These are phyloP conservation scores for Canis aureus DNA, from an alignment of 2,113 vertebrate genomes.

Conservation along the genomic window DNA sequence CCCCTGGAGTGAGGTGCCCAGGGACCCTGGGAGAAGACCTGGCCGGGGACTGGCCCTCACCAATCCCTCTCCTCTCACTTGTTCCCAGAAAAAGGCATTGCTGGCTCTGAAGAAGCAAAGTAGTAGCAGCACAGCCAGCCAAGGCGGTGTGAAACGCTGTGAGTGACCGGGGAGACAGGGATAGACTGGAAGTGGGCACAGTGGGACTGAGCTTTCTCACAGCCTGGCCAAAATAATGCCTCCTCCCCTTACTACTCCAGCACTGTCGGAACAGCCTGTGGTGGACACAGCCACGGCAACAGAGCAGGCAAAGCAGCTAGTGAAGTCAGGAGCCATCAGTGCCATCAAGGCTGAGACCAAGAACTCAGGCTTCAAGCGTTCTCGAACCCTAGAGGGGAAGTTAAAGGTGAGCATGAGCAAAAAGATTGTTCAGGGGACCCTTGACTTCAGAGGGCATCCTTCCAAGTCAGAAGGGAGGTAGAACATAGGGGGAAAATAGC, in stretches of 20 bases:
- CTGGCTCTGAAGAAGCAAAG: constrained; percentile 95
- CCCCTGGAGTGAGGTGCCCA: neutral
- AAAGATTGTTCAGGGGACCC: neutral
- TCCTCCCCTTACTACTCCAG: constrained; percentile 78
- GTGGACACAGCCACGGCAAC: constrained; percentile 95
- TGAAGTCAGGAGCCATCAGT: constrained; percentile 96
- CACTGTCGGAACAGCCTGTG: constrained; percentile 94
- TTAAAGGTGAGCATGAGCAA: constrained; percentile 88
- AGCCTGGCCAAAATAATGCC: neutral
- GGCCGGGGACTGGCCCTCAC: neutral
- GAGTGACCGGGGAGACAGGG: constrained; percentile 72
- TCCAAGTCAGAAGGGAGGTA: neutral
- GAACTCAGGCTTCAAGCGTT: constrained; percentile 96
- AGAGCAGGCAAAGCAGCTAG: constrained; percentile 96
- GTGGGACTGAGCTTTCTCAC: neutral
- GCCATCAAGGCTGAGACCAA: constrained; percentile 97
- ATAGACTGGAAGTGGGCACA: neutral
- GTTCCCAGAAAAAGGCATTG: constrained; percentile 93
- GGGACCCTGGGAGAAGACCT: neutral
- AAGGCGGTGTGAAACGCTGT: constrained; percentile 95
- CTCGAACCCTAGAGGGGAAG: constrained; percentile 94
- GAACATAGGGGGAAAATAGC: neutral
- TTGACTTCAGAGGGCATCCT: neutral
- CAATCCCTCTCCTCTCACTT: neutral
- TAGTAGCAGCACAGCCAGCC: constrained; percentile 92